Percentiles rank a stretch among this genome's conserved stretches.
Evolutionary conservation across 1,140 invertebrate genomes (phyloP).

Genomic region (Cydia pomonella): DNA sequence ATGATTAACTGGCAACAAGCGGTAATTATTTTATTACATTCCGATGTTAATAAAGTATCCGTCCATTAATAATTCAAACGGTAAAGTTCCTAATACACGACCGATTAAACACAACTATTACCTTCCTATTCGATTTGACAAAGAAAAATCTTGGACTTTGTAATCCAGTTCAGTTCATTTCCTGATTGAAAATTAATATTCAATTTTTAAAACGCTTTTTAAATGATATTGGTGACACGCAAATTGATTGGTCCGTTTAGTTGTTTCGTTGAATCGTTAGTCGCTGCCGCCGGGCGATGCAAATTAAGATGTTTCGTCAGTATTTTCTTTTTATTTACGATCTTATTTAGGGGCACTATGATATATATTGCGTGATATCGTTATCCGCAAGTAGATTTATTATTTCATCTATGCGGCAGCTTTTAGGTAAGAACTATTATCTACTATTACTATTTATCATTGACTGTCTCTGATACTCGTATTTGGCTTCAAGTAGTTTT

Average conservation of each 20-base stretch:
- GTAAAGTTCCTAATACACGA: conserved; percentile 36
- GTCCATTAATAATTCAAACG: conserved; percentile 55
- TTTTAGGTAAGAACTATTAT: neutral
- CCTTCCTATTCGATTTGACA: conserved; percentile 28
- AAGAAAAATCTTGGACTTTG: conserved; percentile 35
- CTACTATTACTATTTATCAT: neutral
- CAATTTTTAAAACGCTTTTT: conserved; percentile 54
- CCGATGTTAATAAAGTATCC: conserved; percentile 58
- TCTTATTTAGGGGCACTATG: conserved; percentile 47
- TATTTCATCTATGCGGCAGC: neutral
- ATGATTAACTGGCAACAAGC: conserved; percentile 62
- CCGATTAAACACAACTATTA: conserved; percentile 23
- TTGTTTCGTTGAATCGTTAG: conserved; percentile 76
- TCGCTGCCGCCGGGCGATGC: conserved; percentile 65
- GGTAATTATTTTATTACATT: conserved; percentile 75
- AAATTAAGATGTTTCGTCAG: conserved; percentile 73
- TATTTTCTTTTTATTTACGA: conserved; percentile 70
- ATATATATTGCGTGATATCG: neutral
- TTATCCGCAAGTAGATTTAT: neutral
- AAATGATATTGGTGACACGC: conserved; percentile 64
- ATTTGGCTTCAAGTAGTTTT: neutral
- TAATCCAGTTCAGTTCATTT: conserved; percentile 38
- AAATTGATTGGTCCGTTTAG: conserved; percentile 76
- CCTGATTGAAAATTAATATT: conserved; percentile 62
- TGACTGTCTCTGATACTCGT: neutral